These are phyloP conservation scores for Epirrhoe alternata DNA, from an alignment of 2,888 invertebrate species.

Conservation along the genomic window DNA sequence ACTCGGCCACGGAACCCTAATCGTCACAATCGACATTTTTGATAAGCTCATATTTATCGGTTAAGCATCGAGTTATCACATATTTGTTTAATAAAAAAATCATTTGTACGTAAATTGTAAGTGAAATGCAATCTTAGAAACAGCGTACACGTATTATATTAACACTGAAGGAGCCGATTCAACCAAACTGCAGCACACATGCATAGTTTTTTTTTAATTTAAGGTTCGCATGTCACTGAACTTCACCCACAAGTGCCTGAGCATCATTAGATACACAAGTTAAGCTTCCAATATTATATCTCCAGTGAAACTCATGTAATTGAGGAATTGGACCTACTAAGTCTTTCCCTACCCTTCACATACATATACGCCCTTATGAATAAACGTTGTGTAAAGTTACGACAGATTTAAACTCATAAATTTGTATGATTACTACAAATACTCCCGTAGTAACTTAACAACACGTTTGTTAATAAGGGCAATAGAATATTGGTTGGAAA, in stretches of 20 bases:
- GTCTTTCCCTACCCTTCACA: background rate
- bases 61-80: too few species aligned
- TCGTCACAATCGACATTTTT: too few species aligned
- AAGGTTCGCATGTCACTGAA: background rate
- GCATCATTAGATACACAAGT: background rate
- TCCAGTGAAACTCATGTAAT: background rate
- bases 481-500: slow-evolving; percentile 14
- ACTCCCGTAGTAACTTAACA: too few species aligned
- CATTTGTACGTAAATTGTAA: background rate
- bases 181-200: background rate
- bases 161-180: background rate
- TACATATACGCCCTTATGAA: too few species aligned
- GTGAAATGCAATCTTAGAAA: background rate
- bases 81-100: background rate
- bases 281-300: background rate
- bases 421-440: too few species aligned
- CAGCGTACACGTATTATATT: background rate
- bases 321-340: background rate
- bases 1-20: too few species aligned
- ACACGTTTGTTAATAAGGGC: too few species aligned
- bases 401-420: too few species aligned
- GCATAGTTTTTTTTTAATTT: background rate
- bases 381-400: too few species aligned
- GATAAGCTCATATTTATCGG: too few species aligned
- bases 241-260: background rate